A percentile compares a stretch with the other conserved stretches of the same genome.
These are phyloP conservation scores for Rhaphigaster nebulosa DNA, from an alignment of 2,888 invertebrate genomes.

Conservation along the genomic window DNA sequence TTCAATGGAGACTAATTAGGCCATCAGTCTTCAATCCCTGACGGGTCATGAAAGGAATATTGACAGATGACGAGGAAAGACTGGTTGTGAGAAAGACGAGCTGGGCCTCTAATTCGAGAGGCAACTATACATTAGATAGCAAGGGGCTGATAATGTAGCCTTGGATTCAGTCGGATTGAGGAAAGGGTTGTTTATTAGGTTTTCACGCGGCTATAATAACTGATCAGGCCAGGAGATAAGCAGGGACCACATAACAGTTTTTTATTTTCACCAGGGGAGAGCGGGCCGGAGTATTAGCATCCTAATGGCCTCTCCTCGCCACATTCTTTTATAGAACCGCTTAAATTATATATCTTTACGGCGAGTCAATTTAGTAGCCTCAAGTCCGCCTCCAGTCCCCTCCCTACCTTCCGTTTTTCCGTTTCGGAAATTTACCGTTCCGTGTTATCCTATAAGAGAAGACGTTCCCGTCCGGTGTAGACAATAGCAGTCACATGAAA, in stretches of 20 bases:
- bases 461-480: background rate
- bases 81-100: slow-evolving; percentile 43
- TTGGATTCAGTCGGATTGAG: slow-evolving; percentile 52
- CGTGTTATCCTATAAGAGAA: background rate
- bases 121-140: slow-evolving; percentile 53
- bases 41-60: slow-evolving; percentile 13
- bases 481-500: slow-evolving; percentile 41
- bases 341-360: slow-evolving; percentile 59
- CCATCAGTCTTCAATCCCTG: background rate
- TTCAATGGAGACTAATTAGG: slow-evolving; percentile 1
- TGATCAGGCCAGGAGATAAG: slow-evolving; percentile 52
- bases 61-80: slow-evolving; percentile 22
- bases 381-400: slow-evolving; percentile 45
- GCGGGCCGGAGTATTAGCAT: slow-evolving; percentile 54
- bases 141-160: slow-evolving; percentile 48
- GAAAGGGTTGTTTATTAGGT: slow-evolving; percentile 53
- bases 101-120: slow-evolving; percentile 32
- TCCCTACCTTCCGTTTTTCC: slow-evolving; percentile 46
- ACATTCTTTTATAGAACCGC: slow-evolving; percentile 58
- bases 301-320: slow-evolving; percentile 50
- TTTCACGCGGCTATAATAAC: slow-evolving; percentile 53
- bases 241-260: slow-evolving; percentile 58
- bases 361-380: slow-evolving; percentile 52
- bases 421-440: slow-evolving; percentile 50
- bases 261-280: slow-evolving; percentile 49